A percentile compares a stretch with the other conserved stretches of the same genome.
Evolutionary conservation across 64 coral and sea anemone genomes (phyloP).

Genomic region (Montipora efflorescens): DNA sequence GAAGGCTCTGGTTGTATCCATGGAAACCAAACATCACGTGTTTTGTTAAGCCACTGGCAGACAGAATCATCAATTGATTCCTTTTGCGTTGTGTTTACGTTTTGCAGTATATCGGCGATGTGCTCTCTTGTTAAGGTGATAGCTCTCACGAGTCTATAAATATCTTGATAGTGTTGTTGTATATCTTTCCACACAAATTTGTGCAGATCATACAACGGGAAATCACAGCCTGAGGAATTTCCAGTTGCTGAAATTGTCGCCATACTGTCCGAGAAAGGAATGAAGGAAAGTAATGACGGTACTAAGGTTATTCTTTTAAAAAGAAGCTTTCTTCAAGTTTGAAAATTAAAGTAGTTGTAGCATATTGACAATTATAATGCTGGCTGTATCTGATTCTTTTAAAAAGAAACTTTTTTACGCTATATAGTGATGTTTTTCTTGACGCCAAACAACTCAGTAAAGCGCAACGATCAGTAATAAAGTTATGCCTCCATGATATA

Average conservation of each 20-base stretch:
- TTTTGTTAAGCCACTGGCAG: conserved; percentile 73
- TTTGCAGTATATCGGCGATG: conserved; percentile 52
- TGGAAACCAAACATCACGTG: conserved; percentile 43
- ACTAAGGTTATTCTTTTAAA: not conserved
- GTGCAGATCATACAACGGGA: conserved; percentile 49
- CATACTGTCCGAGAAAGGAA: not conserved
- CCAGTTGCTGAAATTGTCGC: not conserved
- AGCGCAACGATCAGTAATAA: too few species aligned
- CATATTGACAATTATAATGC: too few species aligned
- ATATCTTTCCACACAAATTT: conserved; percentile 78
- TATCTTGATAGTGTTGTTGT: conserved; percentile 59
- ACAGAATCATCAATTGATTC: conserved; percentile 33
- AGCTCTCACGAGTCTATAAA: conserved; percentile 41
- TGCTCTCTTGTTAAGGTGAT: conserved; percentile 40
- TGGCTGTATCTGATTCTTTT: too few species aligned
- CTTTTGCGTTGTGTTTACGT: conserved; percentile 18
- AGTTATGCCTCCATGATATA: too few species aligned
- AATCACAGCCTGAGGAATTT: conserved; percentile 31
- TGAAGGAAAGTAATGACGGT: too few species aligned
- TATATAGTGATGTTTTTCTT: too few species aligned
- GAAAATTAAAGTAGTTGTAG: too few species aligned
- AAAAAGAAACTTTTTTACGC: too few species aligned
- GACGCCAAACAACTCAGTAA: too few species aligned
- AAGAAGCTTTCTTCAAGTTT: too few species aligned
- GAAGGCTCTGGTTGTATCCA: conserved; percentile 58